Conservation (phyloP, 2,888 invertebrate species). For the Belgica antarctica region DNA sequence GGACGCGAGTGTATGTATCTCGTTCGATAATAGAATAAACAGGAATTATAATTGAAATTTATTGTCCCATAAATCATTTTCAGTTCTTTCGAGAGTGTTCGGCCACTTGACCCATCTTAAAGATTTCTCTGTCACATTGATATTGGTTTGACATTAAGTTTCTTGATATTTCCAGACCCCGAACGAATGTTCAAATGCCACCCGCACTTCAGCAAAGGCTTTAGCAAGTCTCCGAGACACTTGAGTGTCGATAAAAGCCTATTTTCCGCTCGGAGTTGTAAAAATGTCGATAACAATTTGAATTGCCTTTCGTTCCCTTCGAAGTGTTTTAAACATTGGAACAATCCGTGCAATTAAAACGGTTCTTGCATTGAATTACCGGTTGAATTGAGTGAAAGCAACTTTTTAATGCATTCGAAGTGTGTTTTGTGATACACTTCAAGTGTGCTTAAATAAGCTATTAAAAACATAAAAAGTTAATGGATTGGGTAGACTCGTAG, state of each 20-base stretch:
- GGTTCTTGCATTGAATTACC: no score
- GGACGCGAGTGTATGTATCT: neutral
- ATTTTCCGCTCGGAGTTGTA: neutral
- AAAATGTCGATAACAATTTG: neutral
- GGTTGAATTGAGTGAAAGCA: no score
- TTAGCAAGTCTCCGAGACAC: neutral
- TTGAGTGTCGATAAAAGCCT: neutral
- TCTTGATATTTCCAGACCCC: neutral
- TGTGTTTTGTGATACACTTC: no score
- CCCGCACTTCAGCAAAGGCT: neutral
- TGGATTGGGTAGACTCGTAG: no score
- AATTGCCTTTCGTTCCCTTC: no score
- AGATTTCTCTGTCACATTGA: neutral
- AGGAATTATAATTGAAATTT: conserved; percentile 43
- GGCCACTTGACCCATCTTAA: conserved; percentile 21
- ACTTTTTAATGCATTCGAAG: no score
- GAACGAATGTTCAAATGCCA: neutral
- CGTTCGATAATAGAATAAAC: conserved; percentile 35
- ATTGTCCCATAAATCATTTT: conserved; percentile 43
- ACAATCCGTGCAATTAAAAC: no score
- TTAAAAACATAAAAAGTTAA: no score
- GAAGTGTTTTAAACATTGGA: no score
- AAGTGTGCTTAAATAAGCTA: no score
- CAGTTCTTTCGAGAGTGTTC: conserved; percentile 22
- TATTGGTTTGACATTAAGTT: neutral